Base-by-base conservation (phyloP, 1,140 invertebrate species). In the Agrypnia vestita region DNA sequence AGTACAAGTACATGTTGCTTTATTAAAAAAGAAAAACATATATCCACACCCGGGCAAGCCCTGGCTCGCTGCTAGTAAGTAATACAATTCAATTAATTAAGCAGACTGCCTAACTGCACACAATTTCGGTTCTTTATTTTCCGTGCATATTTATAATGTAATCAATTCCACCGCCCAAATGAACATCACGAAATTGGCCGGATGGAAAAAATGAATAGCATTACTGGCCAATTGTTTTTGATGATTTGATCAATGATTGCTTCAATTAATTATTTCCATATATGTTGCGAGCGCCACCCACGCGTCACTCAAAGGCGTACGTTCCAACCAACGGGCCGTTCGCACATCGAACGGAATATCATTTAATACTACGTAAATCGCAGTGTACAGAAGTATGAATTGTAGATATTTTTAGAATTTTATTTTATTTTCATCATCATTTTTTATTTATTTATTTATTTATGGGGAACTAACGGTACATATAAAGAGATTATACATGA, bases 201-300 rank as follows among this genome's bases (percentile, higher is more conserved):
- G 69, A 73, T 73, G 69, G 69, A 73, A 73, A 73, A 73, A 73
- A 73, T 73, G 69, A 73, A 73, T 73, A 73, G 69, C 69, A 73
- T 73, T 73, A 73, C 69, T 73, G 69, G 67, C 47, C 76, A 78
- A 79, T 79, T 79, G 77, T 79, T 79, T 79, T 71, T 79, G 69
- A 79, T 79, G 62, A 56, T 78, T 67, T 67, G 76, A 78, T 78
- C 76, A 67, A 78, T 67, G 61, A 69, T 59, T 78, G 77, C 47
- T 72, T 79, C 72, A 79, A 79, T 79, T 79, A 79, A 71, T 72
- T 64, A 79, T 79, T 79, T 56, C 77, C 77, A 79, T 79, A 79
- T 56, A 12, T 49, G 67, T 61, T 55, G 15, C 46, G 51, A 13
- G 43, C 15, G 56, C 67, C 77, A 79, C 77, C 77, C 77, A 79